These are phyloP conservation scores for Notolabrus celidotus DNA, from an alignment of 2,797 vertebrate species.

Conservation along the genomic window DNA sequence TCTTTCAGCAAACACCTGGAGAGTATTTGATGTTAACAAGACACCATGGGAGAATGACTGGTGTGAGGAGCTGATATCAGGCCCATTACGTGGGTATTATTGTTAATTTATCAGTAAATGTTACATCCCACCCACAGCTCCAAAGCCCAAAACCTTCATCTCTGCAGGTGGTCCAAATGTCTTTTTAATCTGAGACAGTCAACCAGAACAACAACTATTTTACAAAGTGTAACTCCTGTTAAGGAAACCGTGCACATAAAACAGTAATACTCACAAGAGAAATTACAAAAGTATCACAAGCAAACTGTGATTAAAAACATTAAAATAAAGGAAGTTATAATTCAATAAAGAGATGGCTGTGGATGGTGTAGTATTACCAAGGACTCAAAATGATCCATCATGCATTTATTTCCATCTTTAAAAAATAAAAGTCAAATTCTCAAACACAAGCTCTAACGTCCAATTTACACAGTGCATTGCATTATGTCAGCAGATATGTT, in stretches of 20 bases:
- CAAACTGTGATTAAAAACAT: no score
- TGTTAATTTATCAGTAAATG: background rate
- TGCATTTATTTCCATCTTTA: no score
- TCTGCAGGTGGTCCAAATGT: background rate
- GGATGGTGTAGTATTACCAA: no score
- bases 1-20: background rate
- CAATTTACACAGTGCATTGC: no score
- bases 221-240: background rate
- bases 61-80: background rate
- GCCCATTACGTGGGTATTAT: background rate
- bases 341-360: no score
- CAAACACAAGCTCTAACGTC: no score
- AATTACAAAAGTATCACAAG: background rate
- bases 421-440: no score
- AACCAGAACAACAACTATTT: background rate
- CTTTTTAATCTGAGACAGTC: background rate
- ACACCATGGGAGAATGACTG: background rate
- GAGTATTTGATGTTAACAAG: background rate
- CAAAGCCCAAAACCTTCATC: background rate
- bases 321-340: no score
- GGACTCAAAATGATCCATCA: no score
- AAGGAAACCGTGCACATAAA: background rate
- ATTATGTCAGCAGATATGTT: no score
- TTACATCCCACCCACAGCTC: no score
- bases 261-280: no score